Evolutionary conservation across 2,113 vertebrate species (phyloP).

Genomic region (Burhinus oedicnemus): DNA sequence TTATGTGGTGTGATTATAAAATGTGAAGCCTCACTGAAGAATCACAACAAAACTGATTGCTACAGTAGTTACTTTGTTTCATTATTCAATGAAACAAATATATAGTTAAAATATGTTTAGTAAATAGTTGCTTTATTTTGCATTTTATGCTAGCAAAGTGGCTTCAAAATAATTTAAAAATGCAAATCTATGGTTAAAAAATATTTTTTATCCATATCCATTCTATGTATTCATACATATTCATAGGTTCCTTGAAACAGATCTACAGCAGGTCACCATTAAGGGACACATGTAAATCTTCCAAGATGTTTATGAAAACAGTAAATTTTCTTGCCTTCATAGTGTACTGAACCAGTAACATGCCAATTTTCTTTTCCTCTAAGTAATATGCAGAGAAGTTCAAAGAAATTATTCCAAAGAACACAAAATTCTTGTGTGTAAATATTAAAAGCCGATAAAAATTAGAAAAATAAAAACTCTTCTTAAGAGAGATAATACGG

Average conservation of each 20-base stretch:
- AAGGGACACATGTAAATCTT: background rate
- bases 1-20: background rate
- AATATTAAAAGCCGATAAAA: constrained; percentile 14
- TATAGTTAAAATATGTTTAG: background rate
- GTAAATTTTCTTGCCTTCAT: background rate
- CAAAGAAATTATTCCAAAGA: constrained; percentile 25
- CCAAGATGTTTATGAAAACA: background rate
- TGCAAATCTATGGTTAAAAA: background rate
- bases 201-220: background rate
- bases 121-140: background rate
- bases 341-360: background rate
- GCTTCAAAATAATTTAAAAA: background rate
- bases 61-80: background rate
- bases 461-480: background rate
- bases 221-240: background rate
- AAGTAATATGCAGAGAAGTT: background rate
- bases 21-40: background rate
- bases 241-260: background rate
- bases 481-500: background rate
- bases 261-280: background rate
- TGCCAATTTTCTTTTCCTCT: background rate
- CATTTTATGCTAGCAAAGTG: background rate
- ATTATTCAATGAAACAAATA: background rate
- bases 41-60: background rate
- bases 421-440: background rate